Evolutionary conservation across 2,888 invertebrate species (phyloP).

Genomic region (Dendrolimus houi): DNA sequence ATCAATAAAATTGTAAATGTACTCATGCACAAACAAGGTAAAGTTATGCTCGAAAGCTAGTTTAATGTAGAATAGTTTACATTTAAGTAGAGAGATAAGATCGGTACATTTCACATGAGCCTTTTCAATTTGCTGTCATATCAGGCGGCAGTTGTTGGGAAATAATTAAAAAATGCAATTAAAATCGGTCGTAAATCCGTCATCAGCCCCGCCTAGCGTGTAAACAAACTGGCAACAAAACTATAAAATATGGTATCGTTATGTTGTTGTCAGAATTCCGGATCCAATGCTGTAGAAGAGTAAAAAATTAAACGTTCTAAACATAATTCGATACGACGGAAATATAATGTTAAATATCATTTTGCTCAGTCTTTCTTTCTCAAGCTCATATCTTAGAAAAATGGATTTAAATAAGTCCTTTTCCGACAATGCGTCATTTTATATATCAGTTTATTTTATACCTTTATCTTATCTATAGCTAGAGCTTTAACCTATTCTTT

Average conservation of each 20-base stretch:
- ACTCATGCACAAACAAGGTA: not conserved
- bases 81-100: constrained; percentile 40
- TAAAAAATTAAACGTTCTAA: too few species aligned
- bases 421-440: too few species aligned
- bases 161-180: constrained; percentile 73
- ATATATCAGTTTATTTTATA: too few species aligned
- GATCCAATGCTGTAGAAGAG: too few species aligned
- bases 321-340: too few species aligned
- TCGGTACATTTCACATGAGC: constrained; percentile 34
- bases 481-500: too few species aligned
- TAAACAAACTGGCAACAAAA: constrained; percentile 44
- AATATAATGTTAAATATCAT: too few species aligned
- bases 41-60: not conserved
- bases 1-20: too few species aligned
- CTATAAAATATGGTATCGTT: not conserved
- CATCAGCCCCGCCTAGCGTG: constrained; percentile 53
- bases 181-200: constrained; percentile 66
- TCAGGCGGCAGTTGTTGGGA: constrained; percentile 51
- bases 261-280: constrained; percentile 6
- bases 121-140: constrained; percentile 58
- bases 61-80: not conserved
- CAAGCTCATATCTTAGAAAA: too few species aligned
- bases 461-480: too few species aligned
- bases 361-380: too few species aligned
- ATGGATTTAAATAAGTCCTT: too few species aligned